A percentile compares a stretch with the other conserved stretches of the same genome.
phyloP scores from a whole-genome alignment of 1,140 invertebrate genomes.

The Centruroides sculpturatus region DNA sequence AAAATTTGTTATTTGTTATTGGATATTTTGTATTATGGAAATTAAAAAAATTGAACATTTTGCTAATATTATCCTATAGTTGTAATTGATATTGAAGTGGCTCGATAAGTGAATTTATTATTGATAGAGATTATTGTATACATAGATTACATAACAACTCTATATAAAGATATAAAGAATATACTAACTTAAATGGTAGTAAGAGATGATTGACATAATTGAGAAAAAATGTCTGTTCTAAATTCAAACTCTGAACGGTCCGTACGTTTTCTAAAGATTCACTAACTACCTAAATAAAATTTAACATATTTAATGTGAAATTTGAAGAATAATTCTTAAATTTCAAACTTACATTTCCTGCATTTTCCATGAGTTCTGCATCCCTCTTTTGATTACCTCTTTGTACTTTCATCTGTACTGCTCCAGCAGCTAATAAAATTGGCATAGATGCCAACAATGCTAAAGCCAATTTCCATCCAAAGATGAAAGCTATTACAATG shows the following conservation, averaged over 20 bases:
- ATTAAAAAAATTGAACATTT: too few relatives aligned
- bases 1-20: too few relatives aligned
- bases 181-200: constrained; percentile 33
- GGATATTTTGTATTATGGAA: too few relatives aligned
- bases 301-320: not conserved
- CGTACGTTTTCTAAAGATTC: constrained; percentile 63
- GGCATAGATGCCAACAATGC: constrained; percentile 27
- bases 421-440: constrained; percentile 27
- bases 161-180: not conserved
- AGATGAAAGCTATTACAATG: constrained; percentile 29
- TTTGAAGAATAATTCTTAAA: not conserved
- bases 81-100: too few relatives aligned
- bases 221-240: constrained; percentile 46
- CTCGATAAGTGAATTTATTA: too few relatives aligned
- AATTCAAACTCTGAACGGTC: constrained; percentile 58
- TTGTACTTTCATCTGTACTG: constrained; percentile 26
- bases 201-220: constrained; percentile 18
- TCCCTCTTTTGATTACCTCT: constrained; percentile 33
- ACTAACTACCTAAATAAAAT: constrained; percentile 43
- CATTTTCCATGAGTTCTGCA: constrained; percentile 33
- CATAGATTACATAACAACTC: too few relatives aligned
- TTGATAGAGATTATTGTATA: too few relatives aligned
- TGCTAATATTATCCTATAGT: too few relatives aligned
- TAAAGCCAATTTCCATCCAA: constrained; percentile 33
- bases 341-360: constrained; percentile 30